A percentile compares a stretch with the other conserved stretches of the same genome.
phyloP scores from a whole-genome alignment of 2,888 invertebrate genomes.

The Lasiommata megera region DNA sequence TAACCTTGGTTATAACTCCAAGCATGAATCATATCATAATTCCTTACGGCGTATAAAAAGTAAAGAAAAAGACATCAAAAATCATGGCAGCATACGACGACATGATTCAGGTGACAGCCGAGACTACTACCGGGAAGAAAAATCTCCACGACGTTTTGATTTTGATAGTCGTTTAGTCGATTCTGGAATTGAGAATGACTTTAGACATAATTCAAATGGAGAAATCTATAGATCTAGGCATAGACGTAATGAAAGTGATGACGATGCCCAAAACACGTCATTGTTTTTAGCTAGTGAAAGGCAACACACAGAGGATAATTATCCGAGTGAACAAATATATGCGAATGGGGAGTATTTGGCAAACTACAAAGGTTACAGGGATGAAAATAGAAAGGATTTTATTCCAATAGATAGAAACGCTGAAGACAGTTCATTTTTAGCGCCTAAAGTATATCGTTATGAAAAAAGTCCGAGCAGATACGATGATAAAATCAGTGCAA shows the following conservation, averaged over 20 bases:
- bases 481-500: slow-evolving; percentile 77
- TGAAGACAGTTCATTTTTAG: slow-evolving; percentile 85
- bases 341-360: slow-evolving; percentile 68
- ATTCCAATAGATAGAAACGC: slow-evolving; percentile 77
- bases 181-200: slow-evolving; percentile 91
- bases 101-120: slow-evolving; percentile 77
- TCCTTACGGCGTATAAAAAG: slow-evolving; percentile 83
- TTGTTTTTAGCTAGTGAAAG: slow-evolving; percentile 87
- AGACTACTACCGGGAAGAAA: slow-evolving; percentile 67
- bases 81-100: slow-evolving; percentile 62
- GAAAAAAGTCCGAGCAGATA: slow-evolving; percentile 74
- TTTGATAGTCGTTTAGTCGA: slow-evolving; percentile 85
- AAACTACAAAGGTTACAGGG: slow-evolving; percentile 57
- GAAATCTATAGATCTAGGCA: slow-evolving; percentile 65
- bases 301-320: slow-evolving; percentile 86
- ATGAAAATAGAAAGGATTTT: slow-evolving; percentile 64
- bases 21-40: slow-evolving; percentile 80
- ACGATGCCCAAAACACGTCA: slow-evolving; percentile 85
- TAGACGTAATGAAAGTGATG: slow-evolving; percentile 82
- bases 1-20: slow-evolving; percentile 62
- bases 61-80: slow-evolving; percentile 62
- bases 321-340: slow-evolving; percentile 72
- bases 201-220: slow-evolving; percentile 85
- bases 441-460: slow-evolving; percentile 83
- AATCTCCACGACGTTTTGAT: slow-evolving; percentile 69